Conservation (phyloP, 2,113 vertebrate species). For the Synchiropus splendidus region DNA sequence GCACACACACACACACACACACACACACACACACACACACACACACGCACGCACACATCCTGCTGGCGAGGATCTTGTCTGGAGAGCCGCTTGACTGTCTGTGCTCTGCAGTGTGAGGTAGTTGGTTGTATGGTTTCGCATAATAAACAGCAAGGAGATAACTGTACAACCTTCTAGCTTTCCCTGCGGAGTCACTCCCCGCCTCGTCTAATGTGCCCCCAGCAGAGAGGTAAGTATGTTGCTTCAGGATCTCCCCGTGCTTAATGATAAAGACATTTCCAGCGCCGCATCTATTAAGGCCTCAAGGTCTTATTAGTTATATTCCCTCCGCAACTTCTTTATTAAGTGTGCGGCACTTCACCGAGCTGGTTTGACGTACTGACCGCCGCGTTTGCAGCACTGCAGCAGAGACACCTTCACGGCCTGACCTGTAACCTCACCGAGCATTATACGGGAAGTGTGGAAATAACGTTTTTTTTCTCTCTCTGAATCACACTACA, state of each 20-base stretch:
- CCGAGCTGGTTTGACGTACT: slow-evolving; percentile 14
- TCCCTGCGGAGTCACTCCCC: slow-evolving; percentile 70
- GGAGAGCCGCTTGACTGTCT: slow-evolving; percentile 43
- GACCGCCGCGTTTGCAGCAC: slow-evolving; percentile 14
- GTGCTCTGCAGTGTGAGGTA: slow-evolving; percentile 75
- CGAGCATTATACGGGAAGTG: no score
- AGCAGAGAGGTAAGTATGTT: slow-evolving; percentile 55
- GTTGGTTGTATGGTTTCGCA: slow-evolving; percentile 81
- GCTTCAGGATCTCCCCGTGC: slow-evolving; percentile 23
- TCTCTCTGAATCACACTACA: slow-evolving; percentile 14
- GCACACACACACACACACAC: slow-evolving; percentile 20
- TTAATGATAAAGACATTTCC: slow-evolving; percentile 30
- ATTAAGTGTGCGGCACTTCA: neutral
- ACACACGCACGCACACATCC: slow-evolving; percentile 22
- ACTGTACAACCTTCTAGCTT: slow-evolving; percentile 80
- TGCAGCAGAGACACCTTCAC: slow-evolving; percentile 13
- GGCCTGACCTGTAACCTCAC: neutral
- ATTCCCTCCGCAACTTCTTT: no score
- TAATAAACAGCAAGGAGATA: slow-evolving; percentile 76
- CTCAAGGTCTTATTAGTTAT: slow-evolving; percentile 10
- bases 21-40: no score
- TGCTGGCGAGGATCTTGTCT: slow-evolving; percentile 41
- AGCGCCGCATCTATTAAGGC: slow-evolving; percentile 13
- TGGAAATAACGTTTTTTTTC: no score
- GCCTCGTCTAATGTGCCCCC: slow-evolving; percentile 36